Base-by-base conservation (phyloP, 2,113 vertebrate genomes). In the Python bivittatus region DNA sequence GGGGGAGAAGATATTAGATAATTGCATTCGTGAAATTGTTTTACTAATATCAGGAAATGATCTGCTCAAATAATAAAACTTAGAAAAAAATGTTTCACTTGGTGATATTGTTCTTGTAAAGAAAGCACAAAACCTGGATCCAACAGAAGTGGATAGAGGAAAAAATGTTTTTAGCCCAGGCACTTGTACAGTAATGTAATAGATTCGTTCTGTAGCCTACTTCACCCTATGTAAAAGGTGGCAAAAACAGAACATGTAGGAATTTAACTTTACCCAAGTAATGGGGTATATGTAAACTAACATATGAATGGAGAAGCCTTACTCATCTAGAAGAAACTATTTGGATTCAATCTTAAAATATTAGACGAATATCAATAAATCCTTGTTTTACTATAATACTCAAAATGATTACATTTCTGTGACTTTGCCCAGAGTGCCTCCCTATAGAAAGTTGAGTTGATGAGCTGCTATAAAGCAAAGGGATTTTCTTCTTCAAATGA, bases 81-180 rank as follows among this genome's bases (percentile, higher is more conserved):
- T 23, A 54, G 85, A n/a, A 54, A 23, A 42, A 87, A 53, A 7
- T 20, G 2, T 2, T 68, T 72, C 25, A 68, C 5, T 13, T 5
- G 17, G 3, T 33, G 12, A 56, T 11, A 42, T 52, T 85, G 29
- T n/a, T 89, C 22, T 53, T 15, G 22, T 89, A n/a, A 58, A 92
- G 38, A 79, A 94, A 88, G 83, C 90, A 3, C 3, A 64, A 22
- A 85, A 88, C 88, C 61, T 90, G 33, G 54, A 94, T 72, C 5
- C 92, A 88, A 44, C 92, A 84, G 92, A 7, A 1, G 6, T n/a
- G 33, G 11, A 57, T 56, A 58, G 54, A 90, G 44, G 8, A 27
- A 90, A 22, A 42, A 56, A 57, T 3, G 12, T 23, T 17, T n/a
- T 13, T 25, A 61, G 17, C 10, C 38, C 6, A 44, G 29, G 33